Evolutionary conservation across 2,113 vertebrate species (phyloP).

Genomic region (Sylvietta virens): DNA sequence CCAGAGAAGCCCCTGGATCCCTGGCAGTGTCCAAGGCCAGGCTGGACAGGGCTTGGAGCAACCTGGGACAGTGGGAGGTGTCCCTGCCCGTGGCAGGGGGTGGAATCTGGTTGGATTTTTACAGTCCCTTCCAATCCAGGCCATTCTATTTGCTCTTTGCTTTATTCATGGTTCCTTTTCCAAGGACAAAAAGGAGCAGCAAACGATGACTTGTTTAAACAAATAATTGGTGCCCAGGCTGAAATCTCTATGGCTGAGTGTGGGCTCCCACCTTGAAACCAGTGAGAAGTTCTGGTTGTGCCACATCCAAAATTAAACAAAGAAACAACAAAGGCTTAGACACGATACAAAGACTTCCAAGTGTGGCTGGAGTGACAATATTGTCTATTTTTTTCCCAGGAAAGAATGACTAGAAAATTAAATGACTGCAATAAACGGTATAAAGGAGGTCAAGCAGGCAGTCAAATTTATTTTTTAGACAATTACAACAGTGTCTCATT

Average conservation of each 20-base stretch:
- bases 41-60: rapidly evolving
- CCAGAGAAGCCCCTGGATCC: neutral
- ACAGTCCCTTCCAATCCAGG: neutral
- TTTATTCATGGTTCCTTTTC: neutral
- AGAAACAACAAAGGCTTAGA: neutral
- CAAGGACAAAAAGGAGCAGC: neutral
- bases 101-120: neutral
- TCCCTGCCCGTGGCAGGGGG: neutral
- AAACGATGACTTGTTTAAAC: neutral
- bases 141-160: neutral
- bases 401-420: slow-evolving; percentile 10
- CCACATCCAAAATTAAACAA: neutral
- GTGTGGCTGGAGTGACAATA: neutral
- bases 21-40: neutral
- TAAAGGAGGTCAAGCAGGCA: slow-evolving; percentile 47
- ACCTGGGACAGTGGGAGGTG: rapidly evolving
- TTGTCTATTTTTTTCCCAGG: neutral
- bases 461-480: slow-evolving; percentile 40
- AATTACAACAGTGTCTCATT: slow-evolving; percentile 37
- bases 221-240: neutral
- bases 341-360: neutral
- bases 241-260: neutral
- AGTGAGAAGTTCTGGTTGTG: neutral
- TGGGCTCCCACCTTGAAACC: neutral
- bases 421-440: neutral